Conservation (phyloP, 2,113 vertebrate species). For the Pluvialis apricaria region DNA sequence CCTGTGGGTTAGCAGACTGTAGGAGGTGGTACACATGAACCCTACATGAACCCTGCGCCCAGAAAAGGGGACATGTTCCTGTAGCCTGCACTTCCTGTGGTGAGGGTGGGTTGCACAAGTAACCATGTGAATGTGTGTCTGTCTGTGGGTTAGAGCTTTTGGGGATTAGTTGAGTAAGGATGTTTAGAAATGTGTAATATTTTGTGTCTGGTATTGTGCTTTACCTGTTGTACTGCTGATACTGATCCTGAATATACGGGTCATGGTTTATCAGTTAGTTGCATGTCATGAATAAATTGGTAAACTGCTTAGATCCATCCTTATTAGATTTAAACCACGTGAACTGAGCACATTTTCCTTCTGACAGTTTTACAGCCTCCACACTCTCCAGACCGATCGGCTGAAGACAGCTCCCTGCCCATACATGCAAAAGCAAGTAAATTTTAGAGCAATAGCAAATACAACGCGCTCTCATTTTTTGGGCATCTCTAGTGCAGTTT, state of each 20-base stretch:
- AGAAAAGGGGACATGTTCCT: not conserved
- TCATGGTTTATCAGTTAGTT: not conserved
- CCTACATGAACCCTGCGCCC: not conserved
- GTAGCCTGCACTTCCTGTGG: not conserved
- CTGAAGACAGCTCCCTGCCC: not conserved
- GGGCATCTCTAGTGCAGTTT: not conserved
- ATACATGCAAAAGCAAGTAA: not conserved
- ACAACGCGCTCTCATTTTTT: not conserved
- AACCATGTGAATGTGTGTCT: not conserved
- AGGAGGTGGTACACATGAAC: fast-evolving
- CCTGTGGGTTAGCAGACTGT: not conserved
- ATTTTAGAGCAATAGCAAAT: not conserved
- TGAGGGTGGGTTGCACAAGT: not conserved
- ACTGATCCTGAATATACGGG: not conserved
- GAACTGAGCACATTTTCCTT: not conserved
- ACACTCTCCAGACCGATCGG: not conserved
- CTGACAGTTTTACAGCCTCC: not conserved
- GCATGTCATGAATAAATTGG: not conserved
- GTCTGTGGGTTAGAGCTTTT: not conserved
- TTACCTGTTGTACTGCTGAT: not conserved
- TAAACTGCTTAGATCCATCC: not conserved
- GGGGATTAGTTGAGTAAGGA: not conserved
- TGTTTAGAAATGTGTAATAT: not conserved
- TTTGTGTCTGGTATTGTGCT: not conserved
- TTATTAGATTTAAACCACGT: not conserved